Evolutionary conservation across 2,797 vertebrate species (phyloP).

Genomic region (Hybognathus amarus): DNA sequence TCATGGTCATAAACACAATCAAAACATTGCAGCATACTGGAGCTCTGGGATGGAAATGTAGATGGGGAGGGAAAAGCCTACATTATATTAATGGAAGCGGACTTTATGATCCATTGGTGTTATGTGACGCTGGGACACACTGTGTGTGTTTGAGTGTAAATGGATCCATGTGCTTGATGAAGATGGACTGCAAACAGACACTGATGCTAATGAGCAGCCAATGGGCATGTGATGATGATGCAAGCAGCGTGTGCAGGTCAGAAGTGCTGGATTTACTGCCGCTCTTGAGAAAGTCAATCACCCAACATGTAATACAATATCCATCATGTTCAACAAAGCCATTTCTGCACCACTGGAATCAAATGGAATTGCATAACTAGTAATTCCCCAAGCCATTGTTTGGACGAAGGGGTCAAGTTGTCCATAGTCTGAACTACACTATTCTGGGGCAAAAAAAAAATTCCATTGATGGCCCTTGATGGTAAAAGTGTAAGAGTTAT

Average conservation of each 20-base stretch:
- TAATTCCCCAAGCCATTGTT: neutral
- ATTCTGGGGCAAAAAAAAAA: neutral
- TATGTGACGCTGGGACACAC: neutral
- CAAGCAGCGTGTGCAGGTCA: neutral
- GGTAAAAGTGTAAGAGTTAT: neutral
- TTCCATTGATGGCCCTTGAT: neutral
- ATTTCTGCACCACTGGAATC: neutral
- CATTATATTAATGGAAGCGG: neutral
- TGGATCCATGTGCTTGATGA: conserved; percentile 30
- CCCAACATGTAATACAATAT: neutral
- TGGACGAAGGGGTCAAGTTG: neutral
- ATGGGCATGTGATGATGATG: conserved; percentile 18
- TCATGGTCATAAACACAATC: neutral
- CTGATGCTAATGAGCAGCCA: conserved; percentile 19
- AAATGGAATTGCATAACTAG: neutral
- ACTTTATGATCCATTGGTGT: conserved; percentile 23
- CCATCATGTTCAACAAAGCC: conserved; percentile 9
- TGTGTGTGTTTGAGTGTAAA: conserved; percentile 12
- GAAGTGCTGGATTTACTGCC: conserved; percentile 2
- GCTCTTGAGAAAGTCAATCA: neutral
- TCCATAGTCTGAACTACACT: neutral
- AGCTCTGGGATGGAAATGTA: neutral
- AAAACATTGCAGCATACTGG: neutral
- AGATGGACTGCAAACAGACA: conserved; percentile 10
- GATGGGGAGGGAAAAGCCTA: neutral